Base-by-base conservation (phyloP, 2,888 invertebrate genomes). In the Melieria picta region DNA sequence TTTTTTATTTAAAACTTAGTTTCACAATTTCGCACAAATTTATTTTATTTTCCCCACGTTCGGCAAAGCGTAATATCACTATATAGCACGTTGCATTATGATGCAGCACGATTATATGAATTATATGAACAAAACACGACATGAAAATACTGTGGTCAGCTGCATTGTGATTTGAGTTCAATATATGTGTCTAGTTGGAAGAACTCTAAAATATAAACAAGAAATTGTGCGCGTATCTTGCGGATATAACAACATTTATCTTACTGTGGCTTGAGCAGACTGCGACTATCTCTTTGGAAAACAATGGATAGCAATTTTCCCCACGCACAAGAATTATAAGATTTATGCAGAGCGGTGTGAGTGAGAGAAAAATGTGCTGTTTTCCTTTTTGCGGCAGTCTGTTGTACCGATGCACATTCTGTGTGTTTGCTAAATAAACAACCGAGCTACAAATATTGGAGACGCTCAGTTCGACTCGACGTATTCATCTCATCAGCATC, bases 351-450 rank as follows among this genome's bases (percentile, higher is more conserved):
- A 57, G 64, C 42, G 11, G 42, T 30, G 61, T 60, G 61, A 65
- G 65, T 7, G 61, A 55, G n/a, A n/a, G 16, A 60, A 13, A n/a
- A 52, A 52, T 52, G 52, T 52, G 47, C 42, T 62, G 62, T 13
- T 30, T 11, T 13, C 43, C 16, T 56, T 71, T 77, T 74, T 72
- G 69, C 65, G 72, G 74, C 75, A 66, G 66, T 66, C 42, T 9
- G 57, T 57, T 47, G 57, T 57, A 47, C 42, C 58, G 56, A 42
- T n/a, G 55, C 45, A 45, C 52, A 43, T 65, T 60, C 46, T 46
- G 57, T 76, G 76, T 78, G 73, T 77, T 78, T 76, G 76, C 77
- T 76, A 75, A 76, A 77, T 76, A 78, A 77, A 76, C 77, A 78
- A 75, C 75, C 77, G 75, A 76, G 71, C 75, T 75, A 72, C 73